A percentile compares a stretch with the other conserved stretches of the same genome.
Evolutionary conservation across 2,113 vertebrate genomes (phyloP).

Genomic region (Phalacrocorax carbo): DNA sequence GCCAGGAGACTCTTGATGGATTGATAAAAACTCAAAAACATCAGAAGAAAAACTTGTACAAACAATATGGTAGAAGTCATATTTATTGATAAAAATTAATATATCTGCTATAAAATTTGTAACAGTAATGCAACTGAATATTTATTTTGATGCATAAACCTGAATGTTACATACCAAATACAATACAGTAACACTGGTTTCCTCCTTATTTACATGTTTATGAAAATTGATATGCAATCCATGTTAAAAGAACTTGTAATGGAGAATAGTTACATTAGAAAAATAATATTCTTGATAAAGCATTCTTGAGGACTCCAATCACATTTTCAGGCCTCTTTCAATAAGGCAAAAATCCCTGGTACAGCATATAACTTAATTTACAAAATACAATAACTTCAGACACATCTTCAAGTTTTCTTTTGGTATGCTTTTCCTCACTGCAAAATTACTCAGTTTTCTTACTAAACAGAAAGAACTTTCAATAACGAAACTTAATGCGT

Average conservation of each 20-base stretch:
- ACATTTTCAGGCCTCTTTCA: slow-evolving; percentile 79
- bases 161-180: slow-evolving; percentile 83
- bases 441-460: slow-evolving; percentile 65
- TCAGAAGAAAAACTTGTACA: slow-evolving; percentile 43
- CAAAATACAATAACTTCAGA: slow-evolving; percentile 80
- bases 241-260: slow-evolving; percentile 79
- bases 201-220: slow-evolving; percentile 80
- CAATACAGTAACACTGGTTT: slow-evolving; percentile 79
- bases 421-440: slow-evolving; percentile 75
- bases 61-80: slow-evolving; percentile 75
- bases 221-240: slow-evolving; percentile 80
- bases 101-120: slow-evolving; percentile 85
- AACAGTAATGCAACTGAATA: slow-evolving; percentile 81
- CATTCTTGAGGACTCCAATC: slow-evolving; percentile 79
- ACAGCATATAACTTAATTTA: slow-evolving; percentile 82
- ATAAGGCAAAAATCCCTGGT: slow-evolving; percentile 82
- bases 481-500: slow-evolving; percentile 68
- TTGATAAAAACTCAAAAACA: not conserved
- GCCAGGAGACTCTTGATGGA: not conserved
- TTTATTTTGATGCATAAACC: slow-evolving; percentile 82
- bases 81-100: slow-evolving; percentile 86
- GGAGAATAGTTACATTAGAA: slow-evolving; percentile 81
- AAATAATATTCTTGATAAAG: slow-evolving; percentile 86
- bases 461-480: slow-evolving; percentile 74
- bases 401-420: slow-evolving; percentile 81